Base-by-base conservation (phyloP, 1,140 invertebrate species). In the Penaeus chinensis region DNA sequence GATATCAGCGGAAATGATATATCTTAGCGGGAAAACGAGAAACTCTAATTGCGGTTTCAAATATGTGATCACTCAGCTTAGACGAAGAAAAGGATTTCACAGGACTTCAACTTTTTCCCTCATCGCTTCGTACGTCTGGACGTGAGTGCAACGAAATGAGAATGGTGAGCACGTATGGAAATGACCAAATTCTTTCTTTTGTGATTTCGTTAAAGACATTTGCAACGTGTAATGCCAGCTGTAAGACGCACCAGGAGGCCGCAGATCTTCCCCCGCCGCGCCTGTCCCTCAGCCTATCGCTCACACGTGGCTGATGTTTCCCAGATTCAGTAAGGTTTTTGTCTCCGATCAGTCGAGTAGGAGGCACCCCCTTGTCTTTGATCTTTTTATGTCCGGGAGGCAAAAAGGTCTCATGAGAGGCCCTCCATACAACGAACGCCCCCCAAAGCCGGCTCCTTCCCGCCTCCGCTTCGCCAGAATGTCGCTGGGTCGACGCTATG, bases 11-110 rank as follows among this genome's bases (percentile, higher is more conserved):
- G 65, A 82, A 87, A 77, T 74, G 69, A 87, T 82, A 65, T 71
- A 54, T 63, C 60, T 74, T 71, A 78, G 74, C 69, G 85, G 85
- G 69, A 86, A 87, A 87, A 87, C 85, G 79, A 87, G 85, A 87
- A 87, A 87, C 85, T 87, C 85, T 87, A 87, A 87, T 87, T 87
- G 85, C 60, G 85, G 85, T 87, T 87, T 87, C 85, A 87, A 87
- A 87, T 87, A 87, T 87, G 85, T 87, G 85, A 87, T 87, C 85
- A 87, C 85, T 82, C 79, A 87, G 82, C 79, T 82, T 82, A 77
- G 79, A 61, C 22, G 54, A 24, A 76, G 61, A 24, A 63, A 42
- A 76, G n/a, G 54, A 60, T 87, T 87, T 82, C 80, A 32, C 24
- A 80, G 65, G 37, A 60, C 16, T 74, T 66, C 63, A 7, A 10